A percentile compares a stretch with the other conserved stretches of the same genome.
These are phyloP conservation scores for Syndactyla subalaris DNA, from an alignment of 2,797 vertebrate genomes.

Conservation along the genomic window DNA sequence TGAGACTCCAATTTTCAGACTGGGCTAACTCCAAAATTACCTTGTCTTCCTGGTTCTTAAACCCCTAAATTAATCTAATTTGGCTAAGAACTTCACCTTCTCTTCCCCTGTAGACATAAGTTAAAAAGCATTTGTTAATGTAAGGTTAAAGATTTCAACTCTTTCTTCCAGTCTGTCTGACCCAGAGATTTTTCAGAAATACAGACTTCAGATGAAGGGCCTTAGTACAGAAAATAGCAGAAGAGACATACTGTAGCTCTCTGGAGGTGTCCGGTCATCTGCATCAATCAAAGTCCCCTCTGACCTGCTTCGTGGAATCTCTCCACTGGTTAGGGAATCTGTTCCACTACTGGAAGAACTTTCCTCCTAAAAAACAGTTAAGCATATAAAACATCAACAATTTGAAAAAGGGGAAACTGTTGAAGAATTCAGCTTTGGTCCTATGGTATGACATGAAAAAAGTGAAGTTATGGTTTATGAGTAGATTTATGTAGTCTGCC, in stretches of 20 bases:
- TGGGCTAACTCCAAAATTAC: background rate
- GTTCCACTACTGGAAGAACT: slow-evolving; percentile 83
- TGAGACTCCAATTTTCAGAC: background rate
- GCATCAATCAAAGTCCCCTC: slow-evolving; percentile 90
- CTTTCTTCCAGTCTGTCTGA: background rate
- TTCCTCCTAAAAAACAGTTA: slow-evolving; percentile 76
- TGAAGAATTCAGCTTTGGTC: background rate
- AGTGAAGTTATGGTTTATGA: background rate
- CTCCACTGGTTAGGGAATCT: slow-evolving; percentile 65
- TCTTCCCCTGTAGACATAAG: background rate
- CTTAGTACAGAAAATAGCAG: background rate
- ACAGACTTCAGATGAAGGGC: background rate
- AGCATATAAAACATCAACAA: background rate
- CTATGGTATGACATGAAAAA: background rate
- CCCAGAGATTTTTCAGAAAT: background rate
- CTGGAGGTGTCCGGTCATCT: slow-evolving; percentile 72
- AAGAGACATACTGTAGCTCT: slow-evolving; percentile 70
- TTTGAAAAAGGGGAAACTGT: background rate
- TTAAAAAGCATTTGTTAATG: background rate
- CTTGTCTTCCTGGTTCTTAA: background rate
- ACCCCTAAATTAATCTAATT: background rate
- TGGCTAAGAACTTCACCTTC: background rate
- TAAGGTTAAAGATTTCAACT: background rate
- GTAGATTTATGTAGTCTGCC: background rate
- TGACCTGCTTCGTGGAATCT: slow-evolving; percentile 86